Base-by-base conservation (phyloP, 2,113 vertebrate species). In the Sakesphorus luctuosus region DNA sequence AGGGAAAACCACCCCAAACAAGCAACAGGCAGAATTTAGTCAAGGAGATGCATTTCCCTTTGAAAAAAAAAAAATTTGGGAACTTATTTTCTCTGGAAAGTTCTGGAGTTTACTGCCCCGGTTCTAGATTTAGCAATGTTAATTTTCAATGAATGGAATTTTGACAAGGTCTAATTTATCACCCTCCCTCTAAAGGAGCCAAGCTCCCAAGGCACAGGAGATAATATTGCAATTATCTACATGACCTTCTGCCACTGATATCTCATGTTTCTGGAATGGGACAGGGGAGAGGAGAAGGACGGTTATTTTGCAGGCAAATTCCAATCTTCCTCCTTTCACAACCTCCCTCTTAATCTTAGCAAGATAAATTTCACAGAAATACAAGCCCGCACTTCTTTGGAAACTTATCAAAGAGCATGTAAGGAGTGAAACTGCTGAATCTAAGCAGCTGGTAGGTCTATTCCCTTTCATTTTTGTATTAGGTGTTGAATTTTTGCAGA, bases 161-260 rank as follows among this genome's bases (percentile, higher is more conserved):
- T 71, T 90, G 68, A 84, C 63, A 74, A 68, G 36, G 62, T 90
- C 71, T 80, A 49, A 53, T 90, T 89, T 86, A 78, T 90, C 88
- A 82, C 40, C 19, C 36, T 83, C 28, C 17, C 38, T 55, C 55
- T 83, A 83, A 21, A 93, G 38, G 3, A 91, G 55, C 66, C 66
- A 78, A 78, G 43, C 67, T 77, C 90, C 40, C 3, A n/a, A 90
- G 79, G 66, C 87, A 83, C 16, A 43, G 55, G 38, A 90, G 85
- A 92, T 87, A 85, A 82, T 74, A 81, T 88, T 92, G 59, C n/a
- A 85, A 52, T 91, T 94, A 91, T 96, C 91, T 95, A 23, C 29
- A 55, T 81, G 84, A 90, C 87, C 79, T 95, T 94, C 75, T 90
- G 85, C 19, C 67, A 75, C 29, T 77, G 52, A 44, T 84, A 91